These are phyloP conservation scores for Delichon dasypus DNA, from an alignment of 2,797 vertebrate genomes.

Conservation along the genomic window DNA sequence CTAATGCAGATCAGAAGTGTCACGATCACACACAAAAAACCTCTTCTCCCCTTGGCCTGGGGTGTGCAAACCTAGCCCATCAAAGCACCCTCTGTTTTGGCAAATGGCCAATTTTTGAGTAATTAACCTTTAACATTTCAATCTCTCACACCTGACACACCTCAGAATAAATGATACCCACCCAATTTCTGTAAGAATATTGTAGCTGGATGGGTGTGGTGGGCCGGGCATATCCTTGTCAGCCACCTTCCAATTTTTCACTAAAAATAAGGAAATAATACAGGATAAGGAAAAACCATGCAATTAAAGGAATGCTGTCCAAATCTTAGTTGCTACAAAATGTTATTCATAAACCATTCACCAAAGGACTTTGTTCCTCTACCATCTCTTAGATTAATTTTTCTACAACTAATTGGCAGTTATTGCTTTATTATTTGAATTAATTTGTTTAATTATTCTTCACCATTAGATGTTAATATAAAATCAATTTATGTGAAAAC, in stretches of 20 bases:
- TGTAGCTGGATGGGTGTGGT: neutral
- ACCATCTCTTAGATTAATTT: neutral
- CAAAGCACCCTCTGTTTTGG: neutral
- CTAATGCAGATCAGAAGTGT: neutral
- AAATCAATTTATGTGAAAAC: neutral
- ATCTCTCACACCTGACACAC: neutral
- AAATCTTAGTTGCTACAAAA: neutral
- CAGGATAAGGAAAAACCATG: neutral
- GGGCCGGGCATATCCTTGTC: neutral
- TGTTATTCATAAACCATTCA: neutral
- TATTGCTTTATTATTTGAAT: conserved; percentile 14
- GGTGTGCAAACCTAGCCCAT: neutral
- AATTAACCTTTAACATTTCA: neutral
- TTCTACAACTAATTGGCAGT: neutral
- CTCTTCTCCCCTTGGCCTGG: neutral
- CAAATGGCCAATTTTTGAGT: neutral
- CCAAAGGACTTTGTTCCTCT: neutral
- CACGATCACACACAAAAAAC: neutral
- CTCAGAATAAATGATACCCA: neutral
- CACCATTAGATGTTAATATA: neutral
- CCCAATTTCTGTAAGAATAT: rapidly evolving
- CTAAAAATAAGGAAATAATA: neutral
- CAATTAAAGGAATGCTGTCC: neutral
- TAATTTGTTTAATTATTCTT: neutral
- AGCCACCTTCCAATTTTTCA: neutral